phyloP scores from a whole-genome alignment of 1,140 invertebrate genomes.

The Aphelinus atriplicis region DNA sequence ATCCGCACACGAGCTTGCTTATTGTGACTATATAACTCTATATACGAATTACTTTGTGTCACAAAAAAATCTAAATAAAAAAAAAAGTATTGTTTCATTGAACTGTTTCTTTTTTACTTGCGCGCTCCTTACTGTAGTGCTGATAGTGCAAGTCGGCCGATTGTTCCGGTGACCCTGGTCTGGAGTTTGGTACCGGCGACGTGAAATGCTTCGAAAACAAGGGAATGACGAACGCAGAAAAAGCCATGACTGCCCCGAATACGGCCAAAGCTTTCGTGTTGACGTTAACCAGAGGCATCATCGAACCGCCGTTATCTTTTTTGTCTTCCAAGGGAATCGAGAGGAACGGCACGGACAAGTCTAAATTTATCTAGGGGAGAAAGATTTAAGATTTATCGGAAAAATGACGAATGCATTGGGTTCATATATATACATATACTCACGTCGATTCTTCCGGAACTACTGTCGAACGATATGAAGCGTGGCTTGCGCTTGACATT shows the following conservation, averaged over 20 bases:
- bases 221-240: slow-evolving; percentile 48
- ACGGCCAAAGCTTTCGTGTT: slow-evolving; percentile 52
- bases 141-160: not conserved
- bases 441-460: slow-evolving; percentile 50
- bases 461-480: slow-evolving; percentile 50
- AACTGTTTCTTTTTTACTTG: slow-evolving; percentile 16
- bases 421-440: slow-evolving; percentile 38
- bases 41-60: too few relatives aligned
- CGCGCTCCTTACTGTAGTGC: slow-evolving; percentile 46
- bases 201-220: slow-evolving; percentile 46
- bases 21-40: too few relatives aligned
- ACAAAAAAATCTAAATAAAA: too few relatives aligned
- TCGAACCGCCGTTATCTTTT: slow-evolving; percentile 28
- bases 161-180: not conserved
- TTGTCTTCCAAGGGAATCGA: slow-evolving; percentile 51
- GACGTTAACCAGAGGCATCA: slow-evolving; percentile 47
- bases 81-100: too few relatives aligned
- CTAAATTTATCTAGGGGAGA: slow-evolving; percentile 51
- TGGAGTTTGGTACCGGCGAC: not conserved
- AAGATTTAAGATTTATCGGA: too few relatives aligned
- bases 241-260: slow-evolving; percentile 48
- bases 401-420: too few relatives aligned
- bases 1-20: too few relatives aligned
- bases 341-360: slow-evolving; percentile 56
- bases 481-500: slow-evolving; percentile 20